Percentiles rank a stretch among this genome's conserved stretches.
phyloP scores from a whole-genome alignment of 2,888 invertebrate species.

The Antheraea assamensis region DNA sequence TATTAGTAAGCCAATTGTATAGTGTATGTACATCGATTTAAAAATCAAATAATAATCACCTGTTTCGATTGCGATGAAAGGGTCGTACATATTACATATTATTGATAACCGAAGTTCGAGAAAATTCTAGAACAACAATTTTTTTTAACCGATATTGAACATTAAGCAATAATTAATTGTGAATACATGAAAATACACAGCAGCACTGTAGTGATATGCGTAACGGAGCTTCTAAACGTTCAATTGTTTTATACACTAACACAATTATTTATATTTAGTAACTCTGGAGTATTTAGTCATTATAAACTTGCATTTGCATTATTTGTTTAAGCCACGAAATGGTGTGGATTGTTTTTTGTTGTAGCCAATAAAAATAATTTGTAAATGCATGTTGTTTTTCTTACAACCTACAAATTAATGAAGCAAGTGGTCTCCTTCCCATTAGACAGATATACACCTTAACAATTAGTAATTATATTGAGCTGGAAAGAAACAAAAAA shows the following conservation, averaged over 20 bases:
- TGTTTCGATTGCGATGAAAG: too few species aligned
- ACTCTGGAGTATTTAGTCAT: slow-evolving; percentile 24
- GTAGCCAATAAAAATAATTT: slow-evolving; percentile 78
- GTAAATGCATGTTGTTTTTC: slow-evolving; percentile 48
- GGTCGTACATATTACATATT: too few species aligned
- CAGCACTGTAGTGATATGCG: slow-evolving; percentile 80
- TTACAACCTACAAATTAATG: not conserved
- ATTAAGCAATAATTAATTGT: slow-evolving; percentile 50
- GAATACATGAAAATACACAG: slow-evolving; percentile 61
- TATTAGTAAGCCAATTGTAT: too few species aligned
- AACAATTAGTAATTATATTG: too few species aligned
- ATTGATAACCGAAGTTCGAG: not conserved
- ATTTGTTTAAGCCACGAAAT: slow-evolving; percentile 48
- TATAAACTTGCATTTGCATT: slow-evolving; percentile 59
- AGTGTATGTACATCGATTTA: too few species aligned
- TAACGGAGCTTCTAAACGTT: slow-evolving; percentile 77
- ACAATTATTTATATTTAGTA: slow-evolving; percentile 41
- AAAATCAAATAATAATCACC: too few species aligned
- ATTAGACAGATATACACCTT: not conserved
- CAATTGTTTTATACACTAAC: slow-evolving; percentile 78
- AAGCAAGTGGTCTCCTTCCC: not conserved
- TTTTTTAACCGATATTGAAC: slow-evolving; percentile 67
- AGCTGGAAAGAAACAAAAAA: too few species aligned
- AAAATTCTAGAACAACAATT: slow-evolving; percentile 20
- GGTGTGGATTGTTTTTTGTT: slow-evolving; percentile 65